A percentile compares a stretch with the other conserved stretches of the same genome.
Conservation (phyloP, 2,888 invertebrate species). For the Amphipoea lucens region DNA sequence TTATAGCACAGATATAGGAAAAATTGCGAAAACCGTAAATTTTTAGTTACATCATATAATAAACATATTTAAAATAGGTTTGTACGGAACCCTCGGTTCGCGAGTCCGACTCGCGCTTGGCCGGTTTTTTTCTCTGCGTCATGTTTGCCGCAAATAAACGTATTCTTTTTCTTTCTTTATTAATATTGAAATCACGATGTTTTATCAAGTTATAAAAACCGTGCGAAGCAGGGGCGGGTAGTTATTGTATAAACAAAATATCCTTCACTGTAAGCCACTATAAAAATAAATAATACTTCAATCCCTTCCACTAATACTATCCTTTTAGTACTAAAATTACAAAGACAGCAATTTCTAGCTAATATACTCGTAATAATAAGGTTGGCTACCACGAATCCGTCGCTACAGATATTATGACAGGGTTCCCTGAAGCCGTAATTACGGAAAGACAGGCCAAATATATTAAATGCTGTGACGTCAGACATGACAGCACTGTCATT, state of each 20-base stretch:
- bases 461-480: constrained; percentile 37
- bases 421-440: constrained; percentile 34
- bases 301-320: neutral
- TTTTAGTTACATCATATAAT: too few relatives aligned
- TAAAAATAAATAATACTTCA: neutral
- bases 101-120: too few relatives aligned
- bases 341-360: constrained; percentile 17
- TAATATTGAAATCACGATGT: too few relatives aligned
- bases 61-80: too few relatives aligned
- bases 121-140: too few relatives aligned
- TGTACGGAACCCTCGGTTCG: too few relatives aligned
- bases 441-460: constrained; percentile 24
- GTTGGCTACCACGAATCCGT: neutral
- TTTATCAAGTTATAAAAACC: too few relatives aligned
- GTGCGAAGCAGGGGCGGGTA: neutral
- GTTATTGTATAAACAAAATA: neutral
- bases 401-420: constrained; percentile 39
- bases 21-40: too few relatives aligned
- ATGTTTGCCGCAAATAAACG: too few relatives aligned
- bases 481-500: constrained; percentile 40
- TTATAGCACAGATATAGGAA: too few relatives aligned
- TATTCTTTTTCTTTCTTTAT: too few relatives aligned
- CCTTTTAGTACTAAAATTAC: constrained; percentile 14
- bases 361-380: constrained; percentile 13
- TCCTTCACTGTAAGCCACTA: neutral